Evolutionary conservation across 2,113 vertebrate genomes (phyloP), one percentile per base, ranked within the genome.

Genomic region (Climacteris rufus): DNA sequence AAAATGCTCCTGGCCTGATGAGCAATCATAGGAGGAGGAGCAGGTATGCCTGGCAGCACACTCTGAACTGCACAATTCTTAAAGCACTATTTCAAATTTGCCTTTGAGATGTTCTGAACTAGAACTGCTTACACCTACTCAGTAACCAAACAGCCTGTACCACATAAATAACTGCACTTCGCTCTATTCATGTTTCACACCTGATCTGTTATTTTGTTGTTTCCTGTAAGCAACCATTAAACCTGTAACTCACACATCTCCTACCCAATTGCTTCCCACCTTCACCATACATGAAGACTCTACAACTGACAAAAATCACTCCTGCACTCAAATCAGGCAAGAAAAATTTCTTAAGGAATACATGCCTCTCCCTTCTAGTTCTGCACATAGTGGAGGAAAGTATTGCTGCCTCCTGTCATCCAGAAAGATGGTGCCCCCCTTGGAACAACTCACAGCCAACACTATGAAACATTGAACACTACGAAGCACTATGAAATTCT

Each of bases 211-310:
- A 65, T 37, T 85, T 61, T 90, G 57, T 6, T 61, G 6, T 20
- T 93, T 93, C 19, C 23, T n/a, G 25, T 11, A 44, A 92, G 59
- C 30, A 74, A 30, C 22, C 44, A 74, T 64, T 75, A 92, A 87
- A 83, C 11, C 25, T 54, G 21, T 72, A 93, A 74, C 28, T 85
- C 59, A 35, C 31, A 9, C 35, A 27, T 47, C 76, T 86, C 71
- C 80, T 42, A 75, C 52, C 16, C 11, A 78, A 50, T 37, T 86
- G 52, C 89, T 90, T 88, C 63, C 64, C 60, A 80, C 54, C 35
- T 78, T 60, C 52, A 49, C 30, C 18, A 30, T 1, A 24, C 23
- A 7, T 2, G 25, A 86, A 68, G 33, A 24, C 9, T 15, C 6
- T 35, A 7, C 20, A 66, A 30, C 10, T 35, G 24, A 64, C 16